phyloP scores from a whole-genome alignment of 2,888 invertebrate species.

The Campaea margaritaria region DNA sequence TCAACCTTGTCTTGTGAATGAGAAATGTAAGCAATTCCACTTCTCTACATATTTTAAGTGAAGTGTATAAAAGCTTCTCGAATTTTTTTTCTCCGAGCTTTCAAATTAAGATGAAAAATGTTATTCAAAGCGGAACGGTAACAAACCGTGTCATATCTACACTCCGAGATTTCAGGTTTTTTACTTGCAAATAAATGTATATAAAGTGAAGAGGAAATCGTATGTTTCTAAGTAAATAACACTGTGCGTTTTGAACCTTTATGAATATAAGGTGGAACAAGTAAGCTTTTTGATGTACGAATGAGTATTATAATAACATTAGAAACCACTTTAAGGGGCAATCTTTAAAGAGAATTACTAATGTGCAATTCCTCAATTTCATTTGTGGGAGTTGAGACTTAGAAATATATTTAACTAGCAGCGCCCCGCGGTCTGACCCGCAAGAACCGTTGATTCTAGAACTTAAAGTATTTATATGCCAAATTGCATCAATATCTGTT shows the following conservation, averaged over 20 bases:
- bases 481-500: too few relatives aligned
- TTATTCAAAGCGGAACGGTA: conserved; percentile 38
- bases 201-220: conserved; percentile 29
- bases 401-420: too few relatives aligned
- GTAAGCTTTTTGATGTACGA: conserved; percentile 15
- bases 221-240: conserved; percentile 28
- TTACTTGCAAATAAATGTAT: conserved; percentile 33
- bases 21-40: conserved; percentile 24
- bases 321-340: conserved; percentile 8
- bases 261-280: conserved; percentile 17
- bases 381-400: background rate
- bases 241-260: conserved; percentile 23
- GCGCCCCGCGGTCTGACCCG: too few relatives aligned
- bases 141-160: conserved; percentile 34
- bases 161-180: conserved; percentile 25
- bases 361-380: background rate
- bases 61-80: conserved; percentile 23
- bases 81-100: conserved; percentile 31
- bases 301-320: conserved; percentile 17
- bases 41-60: conserved; percentile 29
- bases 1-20: conserved; percentile 24
- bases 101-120: conserved; percentile 41
- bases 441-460: too few relatives aligned
- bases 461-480: too few relatives aligned
- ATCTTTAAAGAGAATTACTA: conserved; percentile 4